Evolutionary conservation across 2,888 invertebrate genomes (phyloP).

Genomic region (Plusia festucae): DNA sequence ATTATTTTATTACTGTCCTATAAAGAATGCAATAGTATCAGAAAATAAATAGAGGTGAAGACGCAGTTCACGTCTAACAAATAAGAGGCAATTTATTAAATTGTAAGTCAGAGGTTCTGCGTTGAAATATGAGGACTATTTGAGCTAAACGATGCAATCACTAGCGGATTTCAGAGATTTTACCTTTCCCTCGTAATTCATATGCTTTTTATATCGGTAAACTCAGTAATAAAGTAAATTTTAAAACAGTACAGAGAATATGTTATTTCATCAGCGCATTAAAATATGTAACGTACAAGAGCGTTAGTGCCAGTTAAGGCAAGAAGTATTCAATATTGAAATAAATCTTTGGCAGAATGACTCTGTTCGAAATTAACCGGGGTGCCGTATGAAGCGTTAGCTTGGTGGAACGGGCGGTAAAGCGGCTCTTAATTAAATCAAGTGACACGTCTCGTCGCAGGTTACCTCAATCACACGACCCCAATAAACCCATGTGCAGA

Average conservation of each 20-base stretch:
- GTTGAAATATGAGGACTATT: conserved; percentile 86
- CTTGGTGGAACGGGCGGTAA: conserved; percentile 85
- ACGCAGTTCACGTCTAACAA: conserved; percentile 67
- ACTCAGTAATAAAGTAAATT: neutral
- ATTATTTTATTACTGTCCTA: neutral
- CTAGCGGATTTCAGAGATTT: conserved; percentile 82
- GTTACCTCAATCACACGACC: conserved; percentile 88
- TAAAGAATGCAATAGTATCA: conserved; percentile 33
- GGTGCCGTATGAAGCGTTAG: conserved; percentile 79
- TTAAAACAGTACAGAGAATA: neutral
- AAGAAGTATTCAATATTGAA: conserved; percentile 79
- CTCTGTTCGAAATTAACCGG: conserved; percentile 84
- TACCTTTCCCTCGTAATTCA: conserved; percentile 68
- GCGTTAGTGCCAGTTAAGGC: conserved; percentile 24
- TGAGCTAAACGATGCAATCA: conserved; percentile 86
- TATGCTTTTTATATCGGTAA: conserved; percentile 53
- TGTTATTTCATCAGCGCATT: neutral
- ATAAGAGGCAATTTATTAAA: conserved; percentile 80
- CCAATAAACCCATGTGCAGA: conserved; percentile 83
- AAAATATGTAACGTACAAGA: neutral
- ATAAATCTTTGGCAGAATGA: conserved; percentile 85
- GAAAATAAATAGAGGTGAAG: conserved; percentile 33
- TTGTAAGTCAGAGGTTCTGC: conserved; percentile 76
- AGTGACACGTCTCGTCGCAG: conserved; percentile 87
- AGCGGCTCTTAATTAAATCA: conserved; percentile 89